Evolutionary conservation across 92 coral and sea anemone genomes (phyloP), one percentile per base, ranked within the genome.

Genomic region (Plumapathes pennacea): DNA sequence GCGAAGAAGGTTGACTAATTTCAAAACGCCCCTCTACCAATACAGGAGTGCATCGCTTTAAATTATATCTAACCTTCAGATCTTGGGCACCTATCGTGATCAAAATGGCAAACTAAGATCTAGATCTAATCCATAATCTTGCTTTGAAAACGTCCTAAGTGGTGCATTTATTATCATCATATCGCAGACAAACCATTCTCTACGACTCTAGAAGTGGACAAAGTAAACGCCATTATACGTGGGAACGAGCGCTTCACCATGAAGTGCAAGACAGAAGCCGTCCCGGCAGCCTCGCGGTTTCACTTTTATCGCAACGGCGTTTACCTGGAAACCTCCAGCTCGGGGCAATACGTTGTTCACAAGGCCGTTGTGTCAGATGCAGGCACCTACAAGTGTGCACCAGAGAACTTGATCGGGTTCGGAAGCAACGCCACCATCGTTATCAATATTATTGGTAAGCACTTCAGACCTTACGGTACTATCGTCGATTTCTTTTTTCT

Each of bases 251-350:
- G 71, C 27, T 52, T 67, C 47, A 38, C 51, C 9, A 42, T 87
- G 24, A 72, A 54, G 21, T 87, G 96, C 55, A 69, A 62, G 20
- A 54, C 96, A 0, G 67, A 64, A 23, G 86, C 89, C 3, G 72
- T 82, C 29, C 96, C 96, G 2, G 83, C 77, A 2, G 86, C 66
- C 20, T 62, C 67, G 41, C 84, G 68, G 42, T 78, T 66, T 50
- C 74, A 50, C 43, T 70, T 87, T 42, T 87, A 67, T 56, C 79
- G 36, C 5, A 46, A 67, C 17, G 76, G 79, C 24, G 30, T 14
- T 10, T 64, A 67, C 53, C 40, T 87, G 2, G 52, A 50, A 21
- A 77, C 67, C 1, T 62, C 57, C 44, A 30, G 44, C 5, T 26
- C 46, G 24, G 96, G 96, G 6, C 41, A 46, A 10, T 50, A 71